phyloP scores from a whole-genome alignment of 2,888 invertebrate species.

The Choreutis nemorana region DNA sequence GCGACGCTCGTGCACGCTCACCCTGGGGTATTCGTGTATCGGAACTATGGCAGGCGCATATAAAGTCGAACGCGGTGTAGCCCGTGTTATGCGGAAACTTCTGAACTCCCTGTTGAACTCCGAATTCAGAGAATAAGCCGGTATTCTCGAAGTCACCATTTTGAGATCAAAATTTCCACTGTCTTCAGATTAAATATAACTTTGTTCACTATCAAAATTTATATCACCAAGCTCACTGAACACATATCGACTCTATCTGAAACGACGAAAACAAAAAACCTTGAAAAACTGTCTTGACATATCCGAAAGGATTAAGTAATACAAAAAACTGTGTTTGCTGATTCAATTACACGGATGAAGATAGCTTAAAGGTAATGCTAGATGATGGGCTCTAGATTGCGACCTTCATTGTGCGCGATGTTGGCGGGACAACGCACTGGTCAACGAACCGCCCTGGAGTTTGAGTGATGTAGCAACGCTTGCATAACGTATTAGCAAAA shows the following conservation, averaged over 20 bases:
- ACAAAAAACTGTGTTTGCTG: no score
- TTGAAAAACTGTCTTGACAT: no score
- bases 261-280: no score
- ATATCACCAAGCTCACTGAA: slow-evolving; percentile 52
- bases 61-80: slow-evolving; percentile 55
- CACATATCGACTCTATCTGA: slow-evolving; percentile 63
- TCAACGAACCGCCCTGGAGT: slow-evolving; percentile 58
- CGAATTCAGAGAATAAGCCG: slow-evolving; percentile 69
- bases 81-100: slow-evolving; percentile 64
- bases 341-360: slow-evolving; percentile 21
- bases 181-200: slow-evolving; percentile 23
- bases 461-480: no score
- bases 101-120: slow-evolving; percentile 69
- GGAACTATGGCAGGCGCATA: slow-evolving; percentile 65
- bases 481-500: slow-evolving; percentile 46
- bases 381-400: slow-evolving; percentile 38
- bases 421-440: slow-evolving; percentile 57
- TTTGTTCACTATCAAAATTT: slow-evolving; percentile 41
- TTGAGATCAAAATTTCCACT: slow-evolving; percentile 62
- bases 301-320: no score
- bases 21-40: slow-evolving; percentile 68
- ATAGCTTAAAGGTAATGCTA: no score
- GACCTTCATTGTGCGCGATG: slow-evolving; percentile 56
- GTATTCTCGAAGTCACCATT: slow-evolving; percentile 71
- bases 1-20: slow-evolving; percentile 63